phyloP scores from a whole-genome alignment of 64 coral and sea anemone species.

The Porites australiensis region DNA sequence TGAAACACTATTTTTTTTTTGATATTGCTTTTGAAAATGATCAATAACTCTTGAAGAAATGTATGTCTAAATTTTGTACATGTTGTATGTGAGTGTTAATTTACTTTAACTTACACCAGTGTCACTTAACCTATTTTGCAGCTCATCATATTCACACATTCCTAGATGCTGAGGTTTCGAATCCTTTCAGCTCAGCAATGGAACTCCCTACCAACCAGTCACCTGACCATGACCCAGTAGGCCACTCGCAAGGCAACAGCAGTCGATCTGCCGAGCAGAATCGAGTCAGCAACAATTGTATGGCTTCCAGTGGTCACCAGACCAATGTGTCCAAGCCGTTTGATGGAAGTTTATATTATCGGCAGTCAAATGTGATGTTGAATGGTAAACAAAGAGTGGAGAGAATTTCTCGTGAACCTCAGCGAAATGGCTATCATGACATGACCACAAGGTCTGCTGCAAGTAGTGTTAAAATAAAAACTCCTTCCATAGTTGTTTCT shows the following conservation, averaged over 20 bases:
- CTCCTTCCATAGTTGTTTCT: background rate
- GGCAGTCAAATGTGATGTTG: conserved; percentile 20
- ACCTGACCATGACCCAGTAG: background rate
- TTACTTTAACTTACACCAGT: no score
- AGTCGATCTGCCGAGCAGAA: background rate
- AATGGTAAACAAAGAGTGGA: background rate
- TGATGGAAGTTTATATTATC: conserved; percentile 40
- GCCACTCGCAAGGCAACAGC: background rate
- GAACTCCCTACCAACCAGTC: background rate
- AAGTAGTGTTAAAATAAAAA: background rate
- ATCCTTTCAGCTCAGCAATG: conserved; percentile 28
- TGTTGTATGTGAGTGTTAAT: no score
- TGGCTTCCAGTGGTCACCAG: background rate
- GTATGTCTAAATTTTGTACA: no score
- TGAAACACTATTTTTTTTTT: no score
- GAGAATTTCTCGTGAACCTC: background rate
- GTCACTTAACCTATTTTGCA: background rate
- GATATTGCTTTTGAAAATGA: no score
- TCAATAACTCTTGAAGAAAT: no score
- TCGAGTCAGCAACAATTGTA: background rate
- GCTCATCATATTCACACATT: conserved; percentile 28
- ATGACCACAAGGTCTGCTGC: background rate
- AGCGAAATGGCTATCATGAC: background rate
- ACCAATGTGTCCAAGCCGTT: background rate
- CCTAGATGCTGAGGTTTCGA: conserved; percentile 22